Percentiles rank a stretch among this genome's conserved stretches.
Conservation (phyloP, 2,888 invertebrate genomes). For the Lepidocyrtinus sp. region DNA sequence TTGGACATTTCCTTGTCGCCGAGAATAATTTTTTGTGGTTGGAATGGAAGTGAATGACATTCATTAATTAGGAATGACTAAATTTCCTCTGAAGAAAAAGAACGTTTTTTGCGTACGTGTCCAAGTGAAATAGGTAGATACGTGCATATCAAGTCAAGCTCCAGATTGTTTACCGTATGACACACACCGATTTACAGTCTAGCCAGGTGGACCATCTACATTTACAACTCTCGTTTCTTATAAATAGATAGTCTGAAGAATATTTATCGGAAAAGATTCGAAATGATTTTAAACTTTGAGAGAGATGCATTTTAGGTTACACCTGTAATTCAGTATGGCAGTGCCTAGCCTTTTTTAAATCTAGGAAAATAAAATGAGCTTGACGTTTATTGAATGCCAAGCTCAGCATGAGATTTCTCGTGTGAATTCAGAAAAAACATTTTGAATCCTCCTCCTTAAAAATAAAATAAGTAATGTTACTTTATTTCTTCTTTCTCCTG, state of each 20-base stretch:
- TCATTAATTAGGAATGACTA: conserved; percentile 55
- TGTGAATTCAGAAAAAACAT: conserved; percentile 15
- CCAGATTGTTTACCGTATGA: conserved; percentile 46
- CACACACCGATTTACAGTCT: too few species aligned
- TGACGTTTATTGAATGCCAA: conserved; percentile 59
- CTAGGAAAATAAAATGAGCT: conserved; percentile 40
- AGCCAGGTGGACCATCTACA: too few species aligned
- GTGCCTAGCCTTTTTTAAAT: conserved; percentile 31
- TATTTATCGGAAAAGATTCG: too few species aligned
- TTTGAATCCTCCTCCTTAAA: neutral
- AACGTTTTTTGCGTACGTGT: too few species aligned
- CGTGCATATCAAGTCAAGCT: conserved; percentile 37
- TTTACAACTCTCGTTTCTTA: too few species aligned
- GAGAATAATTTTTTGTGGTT: neutral
- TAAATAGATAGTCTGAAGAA: too few species aligned
- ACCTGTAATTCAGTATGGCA: too few species aligned
- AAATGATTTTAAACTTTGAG: too few species aligned
- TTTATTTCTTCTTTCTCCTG: neutral
- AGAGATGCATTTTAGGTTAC: too few species aligned
- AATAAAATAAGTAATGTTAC: too few species aligned
- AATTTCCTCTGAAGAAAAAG: neutral
- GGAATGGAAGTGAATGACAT: conserved; percentile 52
- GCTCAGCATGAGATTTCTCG: conserved; percentile 49
- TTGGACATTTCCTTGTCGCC: neutral
- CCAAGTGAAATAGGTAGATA: neutral